Base-by-base conservation (phyloP, 2,888 invertebrate genomes). In the Mimumesa dahlbomi region DNA sequence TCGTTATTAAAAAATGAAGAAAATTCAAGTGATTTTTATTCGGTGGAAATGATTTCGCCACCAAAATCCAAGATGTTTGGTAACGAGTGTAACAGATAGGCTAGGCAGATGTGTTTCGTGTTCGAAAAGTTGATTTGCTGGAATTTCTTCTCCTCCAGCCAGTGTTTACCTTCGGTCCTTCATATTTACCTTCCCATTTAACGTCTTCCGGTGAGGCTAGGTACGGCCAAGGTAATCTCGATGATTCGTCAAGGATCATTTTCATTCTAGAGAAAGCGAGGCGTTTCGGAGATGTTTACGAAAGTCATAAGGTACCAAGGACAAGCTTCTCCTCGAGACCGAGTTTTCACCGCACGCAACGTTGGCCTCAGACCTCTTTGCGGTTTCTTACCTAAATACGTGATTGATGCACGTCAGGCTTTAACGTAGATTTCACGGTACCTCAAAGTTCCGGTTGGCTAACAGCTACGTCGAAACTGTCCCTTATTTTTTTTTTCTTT, bases 291-390 rank as follows among this genome's bases (percentile, higher is more conserved):
- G 58, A 70, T 80, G 77, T 78, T 81, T 80, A 81, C 75, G 71
- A 79, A 81, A 82, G 75, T 74, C 67, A 77, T 77, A 65, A 82
- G 72, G 48, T 42, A 40, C 70, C 71, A 77, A 78, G 80, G 77
- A 69, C 75, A 34, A 71, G 46, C 25, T 18, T 52, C 46, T 63
- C n/a, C n/a, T n/a, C 69, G 71, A 77, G 77, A 74, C 63, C 68
- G 56, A 68, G 56, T 80, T 79, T 78, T 75, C 79, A 77, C 76
- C 75, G 62, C 75, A 62, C 40, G 22, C 49, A 11, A 62, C 54
- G 52, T 34, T 31, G 53, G 31, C 36, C 50, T 25, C n/a, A n/a
- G 43, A 49, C 48, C 64, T 58, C 56, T 52, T 43, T 73, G 76
- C 64, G 74, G 70, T 78, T 76, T 69, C 54, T 43, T 72, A 14